Evolutionary conservation across 2,797 vertebrate species (phyloP), one percentile per base, ranked within the genome.

Genomic region (Acanthiza pusilla): DNA sequence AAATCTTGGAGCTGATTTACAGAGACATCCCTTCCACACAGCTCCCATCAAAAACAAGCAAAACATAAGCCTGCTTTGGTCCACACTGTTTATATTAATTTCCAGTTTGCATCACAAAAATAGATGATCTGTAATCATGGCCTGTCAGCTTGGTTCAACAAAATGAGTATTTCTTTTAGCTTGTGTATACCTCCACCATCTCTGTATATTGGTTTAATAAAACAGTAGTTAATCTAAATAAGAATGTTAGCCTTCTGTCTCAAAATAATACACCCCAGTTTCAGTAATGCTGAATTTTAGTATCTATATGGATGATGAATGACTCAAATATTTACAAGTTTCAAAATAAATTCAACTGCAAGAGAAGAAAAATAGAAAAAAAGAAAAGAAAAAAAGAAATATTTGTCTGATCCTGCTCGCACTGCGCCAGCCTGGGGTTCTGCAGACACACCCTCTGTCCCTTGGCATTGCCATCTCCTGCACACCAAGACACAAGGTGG

Each of bases 401-500:
- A 30, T 79, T 55, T 60, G 55, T 84, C 63, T 78, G 60, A 82
- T 72, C 40, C 48, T 66, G 51, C 67, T 88, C 30, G 38, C 65
- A 57, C 17, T 88, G 77, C 81, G 72, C 62, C 32, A 75, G 94
- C 61, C 71, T 88, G 93, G 81, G 85, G n/a, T 57, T 74, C 16
- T 55, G 76, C 2, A 97, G 96, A 91, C 26, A 81, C 19, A n/a
- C 80, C 76, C 91, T 90, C 76, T 74, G 38, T 85, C 92, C 94
- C 86, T 94, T 60, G 81, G 96, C 96, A 94, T 93, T 92, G 96
- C 89, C 90, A 94, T 96, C 97, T 97, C 97, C 97, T 97, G 96
- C 90, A 88, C 94, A 71, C 94, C 62, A 90, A 97, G 95, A 88
- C 68, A 84, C 90, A 81, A 88, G 93, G 97, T 95, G 94, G 97